Evolutionary conservation across 2,888 invertebrate species (phyloP), one percentile per base, ranked within the genome.

Genomic region (Leptopilina syphax): DNA sequence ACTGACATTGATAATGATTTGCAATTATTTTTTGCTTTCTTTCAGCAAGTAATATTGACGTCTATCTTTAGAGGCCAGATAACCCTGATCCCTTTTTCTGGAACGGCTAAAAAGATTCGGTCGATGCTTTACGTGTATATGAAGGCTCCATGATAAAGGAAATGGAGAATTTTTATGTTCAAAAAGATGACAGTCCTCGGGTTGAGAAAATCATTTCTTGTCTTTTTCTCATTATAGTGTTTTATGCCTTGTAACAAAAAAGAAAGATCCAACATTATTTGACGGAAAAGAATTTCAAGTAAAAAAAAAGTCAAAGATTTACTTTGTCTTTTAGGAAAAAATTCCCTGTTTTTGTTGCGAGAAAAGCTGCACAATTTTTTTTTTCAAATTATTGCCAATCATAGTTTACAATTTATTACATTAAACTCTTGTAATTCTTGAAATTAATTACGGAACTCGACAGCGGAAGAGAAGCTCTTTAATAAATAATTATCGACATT

Each of bases 401-500:
- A 10, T 65, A 12, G 1, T 50, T 27, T 18, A 24, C 63, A 18
- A 24, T 24, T 24, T 27, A 65, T 27, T 65, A 65, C 12, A 65
- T 27, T 27, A 65, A 65, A 65, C 27, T 65, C 65, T 65, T 24
- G 18, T 65, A 27, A 65, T 24, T 65, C 65, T 65, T 65, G 3
- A 27, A 24, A 65, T 65, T 24, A 65, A 65, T 65, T 65, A 10
- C 24, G 24, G 24, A 65, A 27, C 24, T 65, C 10, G 10, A 24
- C 9, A 65, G 10, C 24, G 24, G 24, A 65, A 65, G 27, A 1
- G 24, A 27, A 65, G 24, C 27, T 2, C 65, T 27, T 65, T 65
- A 65, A 27, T 65, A 27, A 27, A 65, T 65, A 65, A 65, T 65
- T 65, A 65, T 65, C 65, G 65, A 65, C 27, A 65, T 65, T 65